Evolutionary conservation across 2,797 vertebrate species (phyloP).

Genomic region (Falco rusticolus): DNA sequence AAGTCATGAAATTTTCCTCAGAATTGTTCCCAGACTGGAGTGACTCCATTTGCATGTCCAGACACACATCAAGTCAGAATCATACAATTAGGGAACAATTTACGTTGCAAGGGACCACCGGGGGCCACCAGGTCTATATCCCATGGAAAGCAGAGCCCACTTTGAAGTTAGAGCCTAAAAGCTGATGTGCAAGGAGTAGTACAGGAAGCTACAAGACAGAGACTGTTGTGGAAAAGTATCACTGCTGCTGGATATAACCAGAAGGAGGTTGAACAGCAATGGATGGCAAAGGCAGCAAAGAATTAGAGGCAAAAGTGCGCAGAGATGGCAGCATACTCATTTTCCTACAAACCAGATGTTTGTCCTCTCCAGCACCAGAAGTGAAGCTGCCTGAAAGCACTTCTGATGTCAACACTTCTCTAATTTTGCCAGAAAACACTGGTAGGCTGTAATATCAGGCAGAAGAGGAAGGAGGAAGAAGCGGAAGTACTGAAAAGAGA

Average conservation of each 20-base stretch:
- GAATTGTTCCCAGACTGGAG: background rate
- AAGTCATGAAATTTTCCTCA: background rate
- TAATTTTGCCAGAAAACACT: background rate
- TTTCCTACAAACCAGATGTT: background rate
- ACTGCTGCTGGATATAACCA: background rate
- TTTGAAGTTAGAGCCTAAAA: background rate
- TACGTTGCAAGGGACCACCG: background rate
- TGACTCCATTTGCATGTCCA: background rate
- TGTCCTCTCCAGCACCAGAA: background rate
- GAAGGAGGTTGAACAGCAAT: background rate
- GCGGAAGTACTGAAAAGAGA: background rate
- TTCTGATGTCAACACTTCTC: background rate
- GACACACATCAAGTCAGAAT: background rate
- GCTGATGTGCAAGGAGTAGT: background rate
- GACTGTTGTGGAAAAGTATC: background rate
- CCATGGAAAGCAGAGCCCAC: background rate
- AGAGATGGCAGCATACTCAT: background rate
- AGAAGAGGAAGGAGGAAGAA: background rate
- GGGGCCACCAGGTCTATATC: background rate
- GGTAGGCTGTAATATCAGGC: background rate
- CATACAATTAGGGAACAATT: background rate
- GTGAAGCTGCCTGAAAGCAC: background rate
- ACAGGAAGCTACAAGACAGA: background rate
- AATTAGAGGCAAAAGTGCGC: background rate
- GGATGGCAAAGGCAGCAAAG: background rate